A percentile compares a stretch with the other conserved stretches of the same genome.
Conservation (phyloP, 2,797 vertebrate species). For the Synanceia verrucosa region DNA sequence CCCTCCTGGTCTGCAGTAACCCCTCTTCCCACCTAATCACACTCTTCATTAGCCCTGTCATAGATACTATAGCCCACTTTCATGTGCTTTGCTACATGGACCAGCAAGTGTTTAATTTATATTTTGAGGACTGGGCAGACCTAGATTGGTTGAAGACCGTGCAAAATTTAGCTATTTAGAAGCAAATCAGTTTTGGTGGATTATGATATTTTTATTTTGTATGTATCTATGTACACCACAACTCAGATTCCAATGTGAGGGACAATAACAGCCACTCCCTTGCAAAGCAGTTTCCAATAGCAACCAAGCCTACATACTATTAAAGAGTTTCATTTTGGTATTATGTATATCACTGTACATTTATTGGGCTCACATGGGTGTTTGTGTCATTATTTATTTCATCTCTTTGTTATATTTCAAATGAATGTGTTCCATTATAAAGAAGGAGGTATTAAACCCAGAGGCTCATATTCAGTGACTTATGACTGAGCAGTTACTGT, state of each 20-base stretch:
- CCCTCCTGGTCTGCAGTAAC: not conserved
- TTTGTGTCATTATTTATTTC: slow-evolving; percentile 41
- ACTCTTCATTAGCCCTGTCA: not conserved
- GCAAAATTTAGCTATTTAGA: not conserved
- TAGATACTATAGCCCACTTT: not conserved
- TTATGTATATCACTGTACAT: slow-evolving; percentile 53
- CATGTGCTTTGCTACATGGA: not conserved
- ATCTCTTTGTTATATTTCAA: slow-evolving; percentile 38
- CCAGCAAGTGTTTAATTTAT: not conserved
- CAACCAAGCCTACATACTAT: slow-evolving; percentile 54
- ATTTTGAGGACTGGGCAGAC: not conserved
- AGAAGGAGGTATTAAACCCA: slow-evolving; percentile 10
- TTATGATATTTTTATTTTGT: not conserved
- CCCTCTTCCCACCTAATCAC: not conserved
- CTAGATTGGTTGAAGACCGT: not conserved
- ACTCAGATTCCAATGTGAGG: not conserved
- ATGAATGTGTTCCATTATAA: slow-evolving; percentile 7
- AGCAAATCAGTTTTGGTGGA: not conserved
- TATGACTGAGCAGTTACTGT: not conserved
- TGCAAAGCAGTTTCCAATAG: slow-evolving; percentile 71
- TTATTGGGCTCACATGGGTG: slow-evolving; percentile 43
- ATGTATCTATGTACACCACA: not conserved
- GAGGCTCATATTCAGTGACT: slow-evolving; percentile 4
- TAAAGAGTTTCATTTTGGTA: slow-evolving; percentile 31
- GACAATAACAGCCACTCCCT: slow-evolving; percentile 50